A percentile compares a stretch with the other conserved stretches of the same genome.
Conservation (phyloP, 2,797 vertebrate species). For the Odontamblyopus rebecca region DNA sequence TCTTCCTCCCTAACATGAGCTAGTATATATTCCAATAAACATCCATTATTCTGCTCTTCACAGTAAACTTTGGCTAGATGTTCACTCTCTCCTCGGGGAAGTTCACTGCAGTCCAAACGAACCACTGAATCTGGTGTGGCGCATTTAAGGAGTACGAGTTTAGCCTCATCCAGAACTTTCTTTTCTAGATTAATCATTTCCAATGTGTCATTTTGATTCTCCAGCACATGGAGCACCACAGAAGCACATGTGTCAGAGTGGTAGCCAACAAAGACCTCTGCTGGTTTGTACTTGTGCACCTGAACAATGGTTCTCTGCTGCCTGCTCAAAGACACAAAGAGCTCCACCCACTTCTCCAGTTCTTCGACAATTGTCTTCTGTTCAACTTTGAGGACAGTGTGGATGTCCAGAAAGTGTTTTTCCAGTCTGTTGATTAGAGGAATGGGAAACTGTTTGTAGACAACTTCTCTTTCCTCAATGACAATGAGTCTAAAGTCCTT, state of each 20-base stretch:
- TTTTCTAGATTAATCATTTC: slow-evolving; percentile 41
- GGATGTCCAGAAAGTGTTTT: slow-evolving; percentile 94
- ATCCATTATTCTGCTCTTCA: slow-evolving; percentile 81
- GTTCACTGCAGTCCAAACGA: slow-evolving; percentile 73
- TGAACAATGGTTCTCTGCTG: slow-evolving; percentile 37
- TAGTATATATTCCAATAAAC: slow-evolving; percentile 83
- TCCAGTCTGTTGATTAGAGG: slow-evolving; percentile 96
- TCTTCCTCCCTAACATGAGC: slow-evolving; percentile 53
- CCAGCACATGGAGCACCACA: slow-evolving; percentile 83
- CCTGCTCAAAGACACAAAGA: slow-evolving; percentile 66
- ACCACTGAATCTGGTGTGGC: slow-evolving; percentile 92
- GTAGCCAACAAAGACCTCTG: slow-evolving; percentile 91
- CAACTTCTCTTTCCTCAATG: slow-evolving; percentile 92
- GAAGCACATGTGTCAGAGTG: slow-evolving; percentile 92
- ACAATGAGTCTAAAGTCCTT: slow-evolving; percentile 88
- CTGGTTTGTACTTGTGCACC: slow-evolving; percentile 73
- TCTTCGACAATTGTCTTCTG: slow-evolving; percentile 77
- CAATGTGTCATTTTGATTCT: slow-evolving; percentile 56
- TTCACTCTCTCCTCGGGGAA: slow-evolving; percentile 62
- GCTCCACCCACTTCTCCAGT: slow-evolving; percentile 80
- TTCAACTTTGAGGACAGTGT: slow-evolving; percentile 81
- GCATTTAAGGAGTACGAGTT: slow-evolving; percentile 83
- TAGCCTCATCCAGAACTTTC: slow-evolving; percentile 71
- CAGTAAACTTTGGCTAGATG: slow-evolving; percentile 78
- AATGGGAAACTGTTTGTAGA: slow-evolving; percentile 92